Percentiles rank a stretch among this genome's conserved stretches.
Conservation (phyloP, 2,888 invertebrate species). For the Philonicus albiceps region DNA sequence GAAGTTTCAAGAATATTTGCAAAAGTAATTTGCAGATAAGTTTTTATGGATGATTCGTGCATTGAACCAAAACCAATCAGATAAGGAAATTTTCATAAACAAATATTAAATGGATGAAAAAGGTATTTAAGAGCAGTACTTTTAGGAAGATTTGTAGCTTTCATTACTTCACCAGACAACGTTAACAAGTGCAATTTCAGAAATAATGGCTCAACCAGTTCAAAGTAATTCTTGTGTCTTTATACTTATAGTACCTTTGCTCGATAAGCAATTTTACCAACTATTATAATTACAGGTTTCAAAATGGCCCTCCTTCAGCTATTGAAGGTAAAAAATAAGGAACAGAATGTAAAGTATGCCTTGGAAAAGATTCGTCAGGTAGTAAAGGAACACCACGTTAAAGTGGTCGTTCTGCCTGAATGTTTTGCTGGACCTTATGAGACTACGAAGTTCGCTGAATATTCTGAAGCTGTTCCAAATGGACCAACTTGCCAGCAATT, state of each 20-base stretch:
- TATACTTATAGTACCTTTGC: too few species aligned
- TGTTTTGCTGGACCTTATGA: conserved; percentile 97
- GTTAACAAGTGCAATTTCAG: not conserved
- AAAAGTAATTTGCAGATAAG: not conserved
- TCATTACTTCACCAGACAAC: not conserved
- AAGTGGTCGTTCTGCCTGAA: conserved; percentile 78
- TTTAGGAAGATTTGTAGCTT: not conserved
- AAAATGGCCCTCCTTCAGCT: conserved; percentile 80
- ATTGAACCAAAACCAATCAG: not conserved
- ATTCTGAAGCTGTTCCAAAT: conserved; percentile 83
- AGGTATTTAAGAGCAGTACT: not conserved
- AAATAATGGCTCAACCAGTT: not conserved
- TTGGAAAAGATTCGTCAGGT: conserved; percentile 74
- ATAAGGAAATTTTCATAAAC: not conserved
- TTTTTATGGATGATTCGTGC: not conserved
- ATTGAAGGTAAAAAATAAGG: conserved; percentile 74
- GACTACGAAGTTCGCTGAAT: conserved; percentile 77
- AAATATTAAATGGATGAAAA: not conserved
- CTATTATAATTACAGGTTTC: not conserved
- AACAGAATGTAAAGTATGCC: conserved; percentile 75
- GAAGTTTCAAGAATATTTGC: not conserved
- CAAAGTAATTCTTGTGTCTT: not conserved
- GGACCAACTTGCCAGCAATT: conserved; percentile 78
- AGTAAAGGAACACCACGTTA: conserved; percentile 67
- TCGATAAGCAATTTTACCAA: not conserved